Evolutionary conservation across 2,888 invertebrate species (phyloP).

Genomic region (Malacosoma neustria): DNA sequence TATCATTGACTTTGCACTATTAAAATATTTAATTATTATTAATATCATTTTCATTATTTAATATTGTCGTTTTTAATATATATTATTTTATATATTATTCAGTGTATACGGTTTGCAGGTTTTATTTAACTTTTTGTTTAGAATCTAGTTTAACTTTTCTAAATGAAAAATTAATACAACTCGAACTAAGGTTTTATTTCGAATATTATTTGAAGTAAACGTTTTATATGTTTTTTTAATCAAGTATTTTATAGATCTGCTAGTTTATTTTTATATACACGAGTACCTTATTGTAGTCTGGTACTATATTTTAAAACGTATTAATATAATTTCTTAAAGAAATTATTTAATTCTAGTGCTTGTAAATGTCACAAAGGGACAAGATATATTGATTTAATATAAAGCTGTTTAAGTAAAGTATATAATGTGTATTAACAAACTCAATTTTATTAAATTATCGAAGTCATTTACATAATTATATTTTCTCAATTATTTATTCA

Average conservation of each 20-base stretch:
- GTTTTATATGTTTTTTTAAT: constrained; percentile 9
- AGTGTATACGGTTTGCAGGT: too few species aligned
- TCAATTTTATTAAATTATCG: constrained; percentile 6
- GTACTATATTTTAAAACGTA: constrained; percentile 7
- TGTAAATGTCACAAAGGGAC: constrained; percentile 30
- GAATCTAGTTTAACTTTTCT: too few species aligned
- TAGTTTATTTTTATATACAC: constrained; percentile 49
- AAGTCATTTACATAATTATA: constrained; percentile 5
- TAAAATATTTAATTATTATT: too few species aligned
- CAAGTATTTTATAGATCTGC: constrained; percentile 48
- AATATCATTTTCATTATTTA: background rate
- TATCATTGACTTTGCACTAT: too few species aligned
- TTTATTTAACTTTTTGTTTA: too few species aligned
- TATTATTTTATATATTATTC: too few species aligned
- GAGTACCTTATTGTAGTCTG: too few species aligned
- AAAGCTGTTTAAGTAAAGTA: constrained; percentile 1
- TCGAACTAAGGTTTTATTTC: too few species aligned
- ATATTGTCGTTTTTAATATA: too few species aligned
- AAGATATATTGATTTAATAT: background rate
- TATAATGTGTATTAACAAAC: constrained; percentile 13
- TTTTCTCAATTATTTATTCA: too few species aligned
- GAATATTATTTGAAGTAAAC: too few species aligned
- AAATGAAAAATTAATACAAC: too few species aligned
- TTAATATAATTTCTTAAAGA: constrained; percentile 10
- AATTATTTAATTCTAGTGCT: constrained; percentile 6